These are phyloP conservation scores for Enteromius paludinosus DNA, from an alignment of 2,797 vertebrate species.

Conservation along the genomic window DNA sequence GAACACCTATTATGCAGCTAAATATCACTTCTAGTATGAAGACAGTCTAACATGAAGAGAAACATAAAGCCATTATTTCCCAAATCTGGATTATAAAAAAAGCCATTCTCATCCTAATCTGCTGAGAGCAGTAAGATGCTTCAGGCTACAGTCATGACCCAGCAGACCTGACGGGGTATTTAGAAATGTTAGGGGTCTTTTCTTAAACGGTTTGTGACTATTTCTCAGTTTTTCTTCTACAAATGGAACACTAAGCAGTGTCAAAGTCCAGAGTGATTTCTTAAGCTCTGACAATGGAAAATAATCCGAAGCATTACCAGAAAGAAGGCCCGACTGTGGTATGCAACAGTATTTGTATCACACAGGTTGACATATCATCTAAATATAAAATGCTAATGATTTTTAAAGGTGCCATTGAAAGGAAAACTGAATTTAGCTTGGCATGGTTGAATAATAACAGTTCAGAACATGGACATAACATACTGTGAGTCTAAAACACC, in stretches of 20 bases:
- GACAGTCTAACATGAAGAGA: slow-evolving; percentile 55
- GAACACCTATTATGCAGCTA: neutral
- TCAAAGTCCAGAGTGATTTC: neutral
- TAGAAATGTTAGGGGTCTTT: neutral
- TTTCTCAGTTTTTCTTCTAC: neutral
- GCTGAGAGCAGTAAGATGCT: slow-evolving; percentile 66
- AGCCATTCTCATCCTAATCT: slow-evolving; percentile 71
- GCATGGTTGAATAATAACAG: too few species aligned
- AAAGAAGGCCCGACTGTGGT: neutral
- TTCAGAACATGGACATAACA: too few species aligned
- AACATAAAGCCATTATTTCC: slow-evolving; percentile 59
- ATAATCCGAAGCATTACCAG: neutral
- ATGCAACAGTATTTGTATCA: neutral
- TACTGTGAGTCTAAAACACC: too few species aligned
- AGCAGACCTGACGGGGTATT: slow-evolving; percentile 16
- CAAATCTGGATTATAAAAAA: slow-evolving; percentile 77
- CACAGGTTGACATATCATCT: neutral
- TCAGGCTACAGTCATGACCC: slow-evolving; percentile 23
- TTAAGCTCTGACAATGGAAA: neutral
- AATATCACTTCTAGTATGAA: slow-evolving; percentile 44
- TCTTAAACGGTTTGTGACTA: neutral
- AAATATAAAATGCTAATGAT: neutral
- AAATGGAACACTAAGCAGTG: neutral
- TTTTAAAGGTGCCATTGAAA: too few species aligned
- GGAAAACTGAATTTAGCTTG: too few species aligned